Base-by-base conservation (phyloP, 1,140 invertebrate species). In the Argopecten irradians region DNA sequence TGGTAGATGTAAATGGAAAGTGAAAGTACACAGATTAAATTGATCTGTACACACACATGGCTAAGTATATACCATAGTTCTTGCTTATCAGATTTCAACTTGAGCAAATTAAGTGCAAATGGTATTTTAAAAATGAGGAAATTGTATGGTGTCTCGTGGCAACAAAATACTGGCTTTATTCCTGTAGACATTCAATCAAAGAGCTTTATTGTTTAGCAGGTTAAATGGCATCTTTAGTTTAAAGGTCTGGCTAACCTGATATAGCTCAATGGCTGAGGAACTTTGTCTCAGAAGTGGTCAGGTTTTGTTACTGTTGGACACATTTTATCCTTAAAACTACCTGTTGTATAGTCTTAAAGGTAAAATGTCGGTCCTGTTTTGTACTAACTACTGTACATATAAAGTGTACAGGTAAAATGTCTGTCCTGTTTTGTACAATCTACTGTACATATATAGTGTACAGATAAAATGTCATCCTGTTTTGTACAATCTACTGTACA, bases 81-180 rank as follows among this genome's bases (percentile, higher is more conserved):
- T 71, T 71, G 55, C 55, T 71, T 71, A 71, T 71, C 55, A 71
- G 55, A 71, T 71, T 71, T 71, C 55, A 28, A 71, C 55, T 71
- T 71, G 22, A n/a, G 55, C 55, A 71, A 71, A 71, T 71, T 71
- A 71, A 71, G 55, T 71, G 55, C 55, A 71, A 71, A 71, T 71
- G 55, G 55, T 28, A 28, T 71, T 71, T 71, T 71, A 71, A 71
- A 71, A 71, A 71, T 71, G 55, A 71, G 55, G 55, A 71, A 71
- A 71, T 71, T 71, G 55, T 71, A 16, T 71, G 55, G 8, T 22
- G 55, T 71, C 55, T 71, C 55, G 1, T 22, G n/a, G 55, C 55
- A 71, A 71, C 55, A 5, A n/a, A 71, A 71, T 22, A n/a, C 55
- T n/a, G 13, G 55, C 55, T 1, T 71, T 71, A 71, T 71, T 71